Conservation (phyloP, 2,797 vertebrate genomes). For the Carcharodon carcharias region DNA sequence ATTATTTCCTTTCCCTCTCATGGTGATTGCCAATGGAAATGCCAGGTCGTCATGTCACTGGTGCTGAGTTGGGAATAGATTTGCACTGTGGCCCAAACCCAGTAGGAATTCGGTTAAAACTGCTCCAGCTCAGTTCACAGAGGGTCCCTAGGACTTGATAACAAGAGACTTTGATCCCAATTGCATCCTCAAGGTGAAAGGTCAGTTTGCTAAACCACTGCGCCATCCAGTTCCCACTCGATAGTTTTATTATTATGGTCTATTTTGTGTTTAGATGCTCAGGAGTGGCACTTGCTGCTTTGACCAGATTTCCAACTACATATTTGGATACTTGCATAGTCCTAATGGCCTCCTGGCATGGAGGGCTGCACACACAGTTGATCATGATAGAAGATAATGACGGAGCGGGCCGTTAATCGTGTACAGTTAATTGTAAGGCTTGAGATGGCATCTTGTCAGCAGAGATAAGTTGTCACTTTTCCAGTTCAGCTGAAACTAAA, state of each 20-base stretch:
- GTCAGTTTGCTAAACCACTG: not conserved
- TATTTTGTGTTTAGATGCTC: not conserved
- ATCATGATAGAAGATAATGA: slow-evolving; percentile 58
- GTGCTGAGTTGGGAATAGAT: not conserved
- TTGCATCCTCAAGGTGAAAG: not conserved
- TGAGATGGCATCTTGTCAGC: slow-evolving; percentile 88
- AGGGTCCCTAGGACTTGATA: not conserved
- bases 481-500: slow-evolving; percentile 99
- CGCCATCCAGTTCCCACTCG: not conserved
- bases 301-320: slow-evolving; percentile 6
- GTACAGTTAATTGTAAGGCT: slow-evolving; percentile 83
- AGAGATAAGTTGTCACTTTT: slow-evolving; percentile 99
- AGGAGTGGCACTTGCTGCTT: not conserved
- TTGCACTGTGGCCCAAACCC: not conserved
- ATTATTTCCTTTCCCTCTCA: not conserved
- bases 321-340: slow-evolving; percentile 28
- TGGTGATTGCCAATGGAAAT: not conserved
- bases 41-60: not conserved
- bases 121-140: not conserved
- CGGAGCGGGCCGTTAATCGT: slow-evolving; percentile 76
- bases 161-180: not conserved
- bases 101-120: not conserved
- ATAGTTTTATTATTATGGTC: slow-evolving; percentile 1
- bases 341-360: slow-evolving; percentile 32
- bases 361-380: slow-evolving; percentile 32